Evolutionary conservation across 1,140 invertebrate species (phyloP).

Genomic region (Oryctes rhinoceros): DNA sequence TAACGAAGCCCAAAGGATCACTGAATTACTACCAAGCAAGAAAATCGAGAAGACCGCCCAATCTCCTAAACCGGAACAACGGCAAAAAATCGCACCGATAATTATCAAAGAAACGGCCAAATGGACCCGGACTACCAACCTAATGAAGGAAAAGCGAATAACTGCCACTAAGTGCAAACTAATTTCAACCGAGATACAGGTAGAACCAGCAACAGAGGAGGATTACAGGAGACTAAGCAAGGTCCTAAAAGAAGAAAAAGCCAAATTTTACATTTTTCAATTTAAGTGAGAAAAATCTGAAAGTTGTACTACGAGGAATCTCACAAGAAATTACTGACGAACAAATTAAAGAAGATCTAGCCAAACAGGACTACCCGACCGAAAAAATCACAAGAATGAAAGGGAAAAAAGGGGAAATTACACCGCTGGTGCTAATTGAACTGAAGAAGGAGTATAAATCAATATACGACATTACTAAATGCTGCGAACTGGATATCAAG

Average conservation of each 20-base stretch:
- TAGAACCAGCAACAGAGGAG: background rate
- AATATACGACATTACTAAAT: conserved; percentile 1
- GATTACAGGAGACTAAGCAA: too few relatives aligned
- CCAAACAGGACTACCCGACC: background rate
- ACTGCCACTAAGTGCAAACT: background rate
- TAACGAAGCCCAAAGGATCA: too few relatives aligned
- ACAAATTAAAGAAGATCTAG: background rate
- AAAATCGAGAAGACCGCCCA: too few relatives aligned
- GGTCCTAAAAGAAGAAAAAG: background rate
- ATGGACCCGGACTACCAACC: too few relatives aligned
- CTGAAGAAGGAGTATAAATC: background rate
- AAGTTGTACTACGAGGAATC: background rate
- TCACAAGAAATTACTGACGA: background rate
- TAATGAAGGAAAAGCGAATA: too few relatives aligned
- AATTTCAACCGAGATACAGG: background rate
- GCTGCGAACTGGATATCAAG: background rate
- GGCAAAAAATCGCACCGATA: too few relatives aligned
- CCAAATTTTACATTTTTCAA: background rate
- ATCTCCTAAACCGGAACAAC: too few relatives aligned
- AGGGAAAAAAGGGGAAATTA: background rate
- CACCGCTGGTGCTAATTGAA: background rate
- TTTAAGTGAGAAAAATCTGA: conserved; percentile 18
- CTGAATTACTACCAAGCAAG: too few relatives aligned
- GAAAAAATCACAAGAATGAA: background rate
- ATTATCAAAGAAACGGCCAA: too few relatives aligned